phyloP scores from a whole-genome alignment of 2,113 vertebrate species.

The Platichthys flesus region DNA sequence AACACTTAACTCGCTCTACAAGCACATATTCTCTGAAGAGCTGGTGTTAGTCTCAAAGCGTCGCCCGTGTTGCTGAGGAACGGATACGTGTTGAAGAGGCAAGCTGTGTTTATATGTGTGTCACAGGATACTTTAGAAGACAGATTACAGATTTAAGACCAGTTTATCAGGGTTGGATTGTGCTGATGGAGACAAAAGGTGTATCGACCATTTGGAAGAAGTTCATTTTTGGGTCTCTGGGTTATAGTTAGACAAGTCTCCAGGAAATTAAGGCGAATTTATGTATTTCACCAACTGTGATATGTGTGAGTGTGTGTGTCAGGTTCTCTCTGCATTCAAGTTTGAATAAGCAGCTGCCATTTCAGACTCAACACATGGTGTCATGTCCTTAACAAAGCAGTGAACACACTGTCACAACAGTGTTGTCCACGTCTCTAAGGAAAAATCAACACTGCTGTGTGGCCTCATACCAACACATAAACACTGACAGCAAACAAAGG shows the following conservation, averaged over 20 bases:
- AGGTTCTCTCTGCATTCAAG: background rate
- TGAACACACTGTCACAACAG: background rate
- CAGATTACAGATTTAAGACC: background rate
- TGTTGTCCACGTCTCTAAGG: conserved; percentile 17
- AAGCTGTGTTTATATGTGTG: background rate
- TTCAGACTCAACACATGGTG: conserved; percentile 31
- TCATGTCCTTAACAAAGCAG: conserved; percentile 20
- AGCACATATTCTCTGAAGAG: too few relatives aligned
- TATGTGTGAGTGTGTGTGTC: background rate
- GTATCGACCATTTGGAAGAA: background rate
- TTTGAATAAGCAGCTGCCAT: conserved; percentile 61
- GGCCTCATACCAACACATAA: conserved; percentile 18
- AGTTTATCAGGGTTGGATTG: background rate
- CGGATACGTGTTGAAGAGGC: too few relatives aligned
- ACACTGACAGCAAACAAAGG: conserved; percentile 13
- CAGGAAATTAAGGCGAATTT: background rate
- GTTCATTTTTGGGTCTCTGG: background rate
- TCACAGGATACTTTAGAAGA: background rate
- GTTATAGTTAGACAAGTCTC: too few relatives aligned
- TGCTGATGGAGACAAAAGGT: too few relatives aligned
- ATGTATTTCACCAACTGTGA: background rate
- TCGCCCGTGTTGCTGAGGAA: too few relatives aligned
- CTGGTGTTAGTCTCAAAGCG: too few relatives aligned
- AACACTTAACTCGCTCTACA: conserved; percentile 28
- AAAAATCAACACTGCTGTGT: conserved; percentile 7